Evolutionary conservation across 2,888 invertebrate genomes (phyloP), one percentile per base, ranked within the genome.

Genomic region (Drosophila subquinaria): DNA sequence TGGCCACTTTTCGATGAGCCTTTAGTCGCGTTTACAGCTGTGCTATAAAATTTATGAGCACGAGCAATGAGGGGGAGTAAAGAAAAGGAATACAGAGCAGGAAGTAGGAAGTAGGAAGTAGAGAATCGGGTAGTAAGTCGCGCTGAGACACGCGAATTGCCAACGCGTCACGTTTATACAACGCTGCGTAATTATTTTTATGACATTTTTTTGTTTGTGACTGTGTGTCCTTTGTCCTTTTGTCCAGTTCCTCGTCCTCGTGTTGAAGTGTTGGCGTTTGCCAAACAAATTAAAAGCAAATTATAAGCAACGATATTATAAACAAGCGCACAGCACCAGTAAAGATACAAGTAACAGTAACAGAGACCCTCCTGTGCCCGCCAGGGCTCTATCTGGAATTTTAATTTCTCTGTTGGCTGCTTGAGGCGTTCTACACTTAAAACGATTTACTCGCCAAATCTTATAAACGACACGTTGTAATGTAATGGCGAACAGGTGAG

Each of bases 281-380:
- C 90, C 87, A 87, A 87, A 87, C 87, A 87, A 87, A 87, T 87
- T 87, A 87, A 87, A 87, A 87, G 87, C 89, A 90, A 89, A 87
- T 87, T 87, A 87, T 81, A 90, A 86, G 76, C 73, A 76, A 73
- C 79, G 64, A 74, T 75, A 75, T 78, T 81, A 76, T 80, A 82
- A 84, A 73, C 68, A 71, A 69, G 69, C 23, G 15, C 30, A n/a
- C 11, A 42, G 15, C 30, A 30, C 50, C 50, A 15, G 33, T 40
- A 51, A 36, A 42, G 40, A 56, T 20, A 85, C 65, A 71, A 38
- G 45, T 33, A 15, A 11, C 13, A 27, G 23, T 23, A 23, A 23
- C 1, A 23, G 23, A 23, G 23, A 23, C 4, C 0, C 73, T 73
- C 73, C 57, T 47, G 63, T 61, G 48, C 76, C 76, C 62, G 40